Base-by-base conservation (phyloP, 2,113 vertebrate genomes). In the Lepidothrix coronata region DNA sequence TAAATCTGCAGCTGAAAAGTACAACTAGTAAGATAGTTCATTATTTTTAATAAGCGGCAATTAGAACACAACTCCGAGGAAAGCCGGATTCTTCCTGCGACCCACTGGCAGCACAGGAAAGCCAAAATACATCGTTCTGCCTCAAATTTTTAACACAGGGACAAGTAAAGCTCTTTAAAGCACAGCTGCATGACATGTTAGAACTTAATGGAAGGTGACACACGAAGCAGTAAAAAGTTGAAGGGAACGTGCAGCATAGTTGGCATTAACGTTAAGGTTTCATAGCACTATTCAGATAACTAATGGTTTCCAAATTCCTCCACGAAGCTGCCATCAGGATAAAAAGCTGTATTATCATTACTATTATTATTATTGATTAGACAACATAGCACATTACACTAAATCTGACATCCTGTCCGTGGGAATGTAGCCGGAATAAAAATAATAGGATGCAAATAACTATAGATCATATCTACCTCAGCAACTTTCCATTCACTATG, bases 31-130 rank as follows among this genome's bases (percentile, higher is more conserved):
- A 88, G 90, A 91, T 85, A 76, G 90, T 93, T 94, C 72, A 96
- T 97, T 97, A 96, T 96, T 95, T 97, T 97, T 96, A 97, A 97
- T 96, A 98, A 97, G 76, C 77, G 96, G 88, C 94, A 76, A 95
- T 95, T 63, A 92, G 90, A 94, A 44, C 62, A 68, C 70, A 85
- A 87, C n/a, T 93, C 73, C 23, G 52, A 93, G 91, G 59, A 31
- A 95, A 90, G 89, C 1, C 90, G 67, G 58, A 49, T 58, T 73
- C 74, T 93, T 66, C 74, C 76, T 82, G 41, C 0, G 0, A 82
- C 35, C 37, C 31, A 20, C 3, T 52, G n/a, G 70, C 31, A 84
- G 48, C 87, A 24, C 16, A 19, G 70, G 55, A 91, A 39, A 89
- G 7, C 25, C 5, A 27, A 88, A 78, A 88, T 5, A 51, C 43